Percentiles rank a stretch among this genome's conserved stretches.
Conservation (phyloP, 1,140 invertebrate species). For the Linepithema humile region DNA sequence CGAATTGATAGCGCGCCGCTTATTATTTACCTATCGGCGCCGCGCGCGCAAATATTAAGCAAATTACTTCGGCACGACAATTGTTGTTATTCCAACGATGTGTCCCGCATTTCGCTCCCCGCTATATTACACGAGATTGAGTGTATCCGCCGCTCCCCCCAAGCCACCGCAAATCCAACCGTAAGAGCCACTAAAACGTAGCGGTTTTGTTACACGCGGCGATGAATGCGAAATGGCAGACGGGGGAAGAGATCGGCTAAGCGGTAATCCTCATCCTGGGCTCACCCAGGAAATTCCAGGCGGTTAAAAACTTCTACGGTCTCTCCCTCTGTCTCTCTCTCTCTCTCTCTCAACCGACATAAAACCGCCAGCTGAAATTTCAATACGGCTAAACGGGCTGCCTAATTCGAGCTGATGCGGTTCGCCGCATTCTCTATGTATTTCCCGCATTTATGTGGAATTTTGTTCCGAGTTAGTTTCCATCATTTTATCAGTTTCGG, state of each 20-base stretch:
- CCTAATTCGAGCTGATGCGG: conserved; percentile 29
- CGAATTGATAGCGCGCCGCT: conserved; percentile 16
- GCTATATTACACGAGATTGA: not conserved
- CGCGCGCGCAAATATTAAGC: not conserved
- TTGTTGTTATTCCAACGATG: not conserved
- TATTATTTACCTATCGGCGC: not conserved
- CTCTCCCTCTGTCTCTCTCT: too few relatives aligned
- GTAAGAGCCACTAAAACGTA: conserved; percentile 44
- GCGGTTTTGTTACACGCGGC: conserved; percentile 3
- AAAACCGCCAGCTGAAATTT: conserved; percentile 39
- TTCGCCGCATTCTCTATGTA: conserved; percentile 22
- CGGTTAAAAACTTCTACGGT: conserved; percentile 17
- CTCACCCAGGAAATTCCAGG: not conserved
- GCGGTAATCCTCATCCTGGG: conserved; percentile 5
- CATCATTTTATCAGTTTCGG: conserved; percentile 11
- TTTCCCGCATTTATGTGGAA: conserved; percentile 15
- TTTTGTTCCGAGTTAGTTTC: conserved; percentile 4
- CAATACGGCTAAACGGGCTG: conserved; percentile 3
- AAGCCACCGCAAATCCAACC: conserved; percentile 33
- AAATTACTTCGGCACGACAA: not conserved
- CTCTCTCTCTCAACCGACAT: not conserved
- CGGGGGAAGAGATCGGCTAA: not conserved
- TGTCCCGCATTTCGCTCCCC: not conserved
- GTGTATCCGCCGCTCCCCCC: not conserved
- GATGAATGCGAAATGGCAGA: conserved; percentile 34